Evolutionary conservation across 2,113 vertebrate genomes (phyloP), one percentile per base, ranked within the genome.

Genomic region (Forbesichthys papilliferus): DNA sequence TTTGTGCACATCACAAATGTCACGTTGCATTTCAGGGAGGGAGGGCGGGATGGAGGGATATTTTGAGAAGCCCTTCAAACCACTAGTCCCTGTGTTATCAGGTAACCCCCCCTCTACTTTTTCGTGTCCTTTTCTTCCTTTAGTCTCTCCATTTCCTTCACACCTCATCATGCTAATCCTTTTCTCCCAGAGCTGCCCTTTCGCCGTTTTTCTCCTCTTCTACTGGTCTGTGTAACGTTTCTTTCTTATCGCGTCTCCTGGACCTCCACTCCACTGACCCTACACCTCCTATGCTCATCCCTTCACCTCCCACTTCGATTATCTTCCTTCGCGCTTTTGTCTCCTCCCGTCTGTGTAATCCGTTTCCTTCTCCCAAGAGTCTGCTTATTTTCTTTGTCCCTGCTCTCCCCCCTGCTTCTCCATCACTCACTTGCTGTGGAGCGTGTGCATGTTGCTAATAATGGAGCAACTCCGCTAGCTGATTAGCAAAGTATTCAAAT

Each of bases 1-100:
- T 27, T 75, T 79, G 66, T 79, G 77, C 68, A 80, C 72, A 78
- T 86, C 79, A 78, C 66, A 69, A 81, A 74, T 71, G 75, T 87
- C 75, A 73, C 68, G 68, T 80, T 71, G 72, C 75, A 77, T 84
- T 79, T 84, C 48, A 74, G 51, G 52, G 48, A 75, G 61, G 61
- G 61, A 71, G 63, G 60, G 49, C 80, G 46, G 52, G 48, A 75
- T 58, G 61, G 61, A 71, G 63, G 60, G 49, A 81, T 83, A 76
- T 77, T 68, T 33, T 65, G 65, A 20, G 49, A 68, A 58, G 33
- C 68, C 69, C 33, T 33, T 6, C 58, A 47, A 46, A 18, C 9
- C 6, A 54, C 53, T 3, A 12, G 14, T 5, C 20, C 20, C 14
- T 1, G 1, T 11, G 16, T 66, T 56, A 81, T 74, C 69, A 4